These are phyloP conservation scores for Nothobranchius kuhntae DNA, from an alignment of 2,113 vertebrate genomes.

Conservation along the genomic window DNA sequence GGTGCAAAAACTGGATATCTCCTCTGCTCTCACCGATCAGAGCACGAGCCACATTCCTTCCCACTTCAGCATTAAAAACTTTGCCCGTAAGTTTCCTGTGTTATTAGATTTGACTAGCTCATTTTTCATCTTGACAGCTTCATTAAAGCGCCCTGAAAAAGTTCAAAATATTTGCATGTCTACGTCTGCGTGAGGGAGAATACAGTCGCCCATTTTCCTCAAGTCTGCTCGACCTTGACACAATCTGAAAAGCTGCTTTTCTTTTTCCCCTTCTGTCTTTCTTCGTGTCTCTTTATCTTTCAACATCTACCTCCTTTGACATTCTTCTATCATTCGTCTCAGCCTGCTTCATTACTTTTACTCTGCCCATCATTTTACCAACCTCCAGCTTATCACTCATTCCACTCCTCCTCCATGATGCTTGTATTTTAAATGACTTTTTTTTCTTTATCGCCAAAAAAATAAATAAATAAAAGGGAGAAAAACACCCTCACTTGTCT, in stretches of 20 bases:
- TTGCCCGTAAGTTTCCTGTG: conserved; percentile 52
- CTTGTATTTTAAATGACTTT: conserved; percentile 9
- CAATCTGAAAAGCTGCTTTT: conserved; percentile 33
- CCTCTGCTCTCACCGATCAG: conserved; percentile 22
- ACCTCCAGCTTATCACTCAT: conserved; percentile 32
- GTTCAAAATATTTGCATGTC: conserved; percentile 54
- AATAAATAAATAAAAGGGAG: conserved; percentile 11
- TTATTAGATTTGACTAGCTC: conserved; percentile 72
- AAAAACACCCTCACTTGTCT: conserved; percentile 31
- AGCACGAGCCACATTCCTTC: conserved; percentile 41
- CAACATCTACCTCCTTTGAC: conserved; percentile 19
- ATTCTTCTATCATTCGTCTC: conserved; percentile 46
- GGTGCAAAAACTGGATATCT: conserved; percentile 14
- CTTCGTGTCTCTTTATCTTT: conserved; percentile 15
- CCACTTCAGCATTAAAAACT: conserved; percentile 56
- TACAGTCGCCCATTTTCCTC: conserved; percentile 21
- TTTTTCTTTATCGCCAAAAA: conserved; percentile 3
- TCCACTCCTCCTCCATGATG: conserved; percentile 30
- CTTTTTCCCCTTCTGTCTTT: conserved; percentile 15
- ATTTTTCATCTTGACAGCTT: conserved; percentile 77
- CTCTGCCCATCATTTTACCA: conserved; percentile 17
- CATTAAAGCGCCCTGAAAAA: conserved; percentile 66
- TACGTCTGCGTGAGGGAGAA: conserved; percentile 11
- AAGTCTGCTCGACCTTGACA: conserved; percentile 21
- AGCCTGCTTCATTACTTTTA: conserved; percentile 43